Conservation (phyloP, 2,888 invertebrate genomes). For the Tyria jacobaeae region DNA sequence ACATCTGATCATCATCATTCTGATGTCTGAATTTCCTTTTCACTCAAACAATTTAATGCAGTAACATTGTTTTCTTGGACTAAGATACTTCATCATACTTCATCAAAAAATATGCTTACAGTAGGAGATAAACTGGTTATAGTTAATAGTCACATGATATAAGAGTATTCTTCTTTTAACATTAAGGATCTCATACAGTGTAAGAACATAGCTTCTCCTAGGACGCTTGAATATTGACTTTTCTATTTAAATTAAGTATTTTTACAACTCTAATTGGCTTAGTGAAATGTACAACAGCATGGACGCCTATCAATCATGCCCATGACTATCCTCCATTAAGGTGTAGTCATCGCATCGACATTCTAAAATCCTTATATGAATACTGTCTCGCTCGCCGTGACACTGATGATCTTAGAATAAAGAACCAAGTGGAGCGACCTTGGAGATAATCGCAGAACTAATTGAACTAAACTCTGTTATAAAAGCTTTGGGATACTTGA, state of each 20-base stretch:
- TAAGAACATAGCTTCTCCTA: too few species aligned
- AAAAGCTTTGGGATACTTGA: slow-evolving; percentile 43
- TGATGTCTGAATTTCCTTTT: not conserved
- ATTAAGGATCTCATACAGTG: too few species aligned
- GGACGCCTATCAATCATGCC: slow-evolving; percentile 11
- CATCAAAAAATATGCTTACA: too few species aligned
- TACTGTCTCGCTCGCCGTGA: slow-evolving; percentile 79
- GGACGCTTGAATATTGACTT: not conserved
- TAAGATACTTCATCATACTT: too few species aligned
- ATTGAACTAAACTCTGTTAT: slow-evolving; percentile 38
- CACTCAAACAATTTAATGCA: not conserved
- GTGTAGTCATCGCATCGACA: slow-evolving; percentile 52
- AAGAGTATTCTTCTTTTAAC: too few species aligned
- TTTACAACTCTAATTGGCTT: not conserved
- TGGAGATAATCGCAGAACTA: slow-evolving; percentile 49
- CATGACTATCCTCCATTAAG: slow-evolving; percentile 16
- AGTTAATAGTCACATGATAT: too few species aligned
- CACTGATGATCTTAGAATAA: slow-evolving; percentile 79
- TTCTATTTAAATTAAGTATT: not conserved
- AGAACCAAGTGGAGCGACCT: slow-evolving; percentile 68
- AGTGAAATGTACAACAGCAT: slow-evolving; percentile 6
- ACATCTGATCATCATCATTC: not conserved
- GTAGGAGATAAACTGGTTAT: too few species aligned
- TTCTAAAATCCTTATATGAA: slow-evolving; percentile 59
- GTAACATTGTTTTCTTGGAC: too few species aligned